Evolutionary conservation across 2,888 invertebrate species (phyloP), one percentile per base, ranked within the genome.

Genomic region (Tillus elongatus): DNA sequence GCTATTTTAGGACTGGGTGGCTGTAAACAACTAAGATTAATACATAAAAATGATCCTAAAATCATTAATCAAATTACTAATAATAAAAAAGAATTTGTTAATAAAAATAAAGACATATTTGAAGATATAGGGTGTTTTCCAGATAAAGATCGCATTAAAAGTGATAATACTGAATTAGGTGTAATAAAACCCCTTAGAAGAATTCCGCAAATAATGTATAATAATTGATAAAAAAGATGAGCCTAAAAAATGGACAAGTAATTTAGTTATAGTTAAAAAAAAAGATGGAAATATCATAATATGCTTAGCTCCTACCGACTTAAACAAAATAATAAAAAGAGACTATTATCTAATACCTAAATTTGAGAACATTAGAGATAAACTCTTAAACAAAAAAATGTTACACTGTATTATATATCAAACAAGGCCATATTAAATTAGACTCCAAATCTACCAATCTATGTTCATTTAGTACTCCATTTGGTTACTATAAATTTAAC

Each of bases 311-410:
- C n/a, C n/a, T n/a, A n/a, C n/a, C n/a, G n/a, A n/a, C n/a, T n/a
- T 37, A 10, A 37, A 37, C 33, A 37, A 33, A 28, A 6, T 15
- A 15, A 36, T 36, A 14, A 11, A 14, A 4, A 30, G 36, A 19
- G 19, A n/a, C n/a, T n/a, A n/a, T n/a, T n/a, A n/a, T n/a, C n/a
- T n/a, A n/a, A n/a, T n/a, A n/a, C n/a, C n/a, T n/a, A n/a, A n/a
- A n/a, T n/a, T n/a, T n/a, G n/a, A n/a, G n/a, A n/a, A n/a, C n/a
- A n/a, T n/a, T n/a, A n/a, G n/a, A n/a, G n/a, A n/a, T n/a, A n/a
- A n/a, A n/a, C n/a, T n/a, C n/a, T n/a, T n/a, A n/a, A n/a, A n/a
- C n/a, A n/a, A n/a, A n/a, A n/a, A n/a, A n/a, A n/a, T n/a, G n/a
- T n/a, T 37, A 15, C 29, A n/a, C n/a, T n/a, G n/a, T n/a, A n/a